Evolutionary conservation across 2,113 vertebrate species (phyloP).

Genomic region (Hydropotes inermis): DNA sequence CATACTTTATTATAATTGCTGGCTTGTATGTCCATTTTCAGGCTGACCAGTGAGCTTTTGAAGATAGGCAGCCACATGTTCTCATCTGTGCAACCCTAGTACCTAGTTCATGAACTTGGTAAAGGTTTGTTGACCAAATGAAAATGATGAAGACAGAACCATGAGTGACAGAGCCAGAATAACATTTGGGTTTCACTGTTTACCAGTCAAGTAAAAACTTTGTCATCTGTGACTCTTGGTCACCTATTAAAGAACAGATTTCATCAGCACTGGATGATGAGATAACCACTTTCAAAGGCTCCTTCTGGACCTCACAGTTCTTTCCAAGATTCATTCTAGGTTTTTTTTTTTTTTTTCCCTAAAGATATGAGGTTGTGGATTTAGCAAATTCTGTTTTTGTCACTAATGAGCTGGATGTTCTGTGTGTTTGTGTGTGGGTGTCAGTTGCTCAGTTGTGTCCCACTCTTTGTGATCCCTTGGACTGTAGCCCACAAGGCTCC

Average conservation of each 20-base stretch:
- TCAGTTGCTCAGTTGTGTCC: background rate
- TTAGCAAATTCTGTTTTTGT: background rate
- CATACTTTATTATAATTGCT: background rate
- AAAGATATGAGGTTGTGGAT: background rate
- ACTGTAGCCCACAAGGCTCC: background rate
- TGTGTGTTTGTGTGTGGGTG: background rate
- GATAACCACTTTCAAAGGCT: rapidly evolving
- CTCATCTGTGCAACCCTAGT: no score
- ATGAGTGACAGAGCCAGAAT: background rate
- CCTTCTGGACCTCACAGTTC: background rate
- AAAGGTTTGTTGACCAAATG: background rate
- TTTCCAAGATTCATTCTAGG: background rate
- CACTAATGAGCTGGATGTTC: background rate
- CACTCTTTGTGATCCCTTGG: background rate
- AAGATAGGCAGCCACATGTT: background rate
- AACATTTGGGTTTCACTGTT: background rate
- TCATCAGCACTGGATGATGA: background rate
- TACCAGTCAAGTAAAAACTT: background rate
- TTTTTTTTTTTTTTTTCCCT: background rate
- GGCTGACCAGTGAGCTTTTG: background rate
- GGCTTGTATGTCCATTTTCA: background rate
- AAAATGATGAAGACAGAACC: background rate
- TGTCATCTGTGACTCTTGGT: background rate
- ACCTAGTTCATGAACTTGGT: background rate
- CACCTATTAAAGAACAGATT: background rate